Percentiles rank a stretch among this genome's conserved stretches.
Conservation (phyloP, 1,140 invertebrate genomes). For the Atta colombica region DNA sequence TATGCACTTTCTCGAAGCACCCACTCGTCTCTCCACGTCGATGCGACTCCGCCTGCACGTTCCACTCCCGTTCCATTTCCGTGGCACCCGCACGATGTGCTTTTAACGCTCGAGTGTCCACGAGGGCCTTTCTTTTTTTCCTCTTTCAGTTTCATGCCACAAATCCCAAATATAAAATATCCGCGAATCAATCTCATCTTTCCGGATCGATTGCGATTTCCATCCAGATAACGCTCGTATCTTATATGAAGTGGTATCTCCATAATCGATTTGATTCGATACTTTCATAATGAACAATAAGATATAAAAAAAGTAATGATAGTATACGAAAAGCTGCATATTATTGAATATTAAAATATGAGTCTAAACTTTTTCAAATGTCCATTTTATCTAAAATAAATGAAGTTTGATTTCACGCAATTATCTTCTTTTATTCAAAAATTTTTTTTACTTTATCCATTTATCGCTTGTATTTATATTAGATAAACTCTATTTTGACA, state of each 20-base stretch:
- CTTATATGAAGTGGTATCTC: background rate
- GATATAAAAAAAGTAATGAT: background rate
- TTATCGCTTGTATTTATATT: no score
- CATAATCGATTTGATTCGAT: background rate
- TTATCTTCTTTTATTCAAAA: no score
- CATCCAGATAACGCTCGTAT: background rate
- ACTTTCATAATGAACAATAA: background rate
- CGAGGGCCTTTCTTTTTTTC: constrained; percentile 62
- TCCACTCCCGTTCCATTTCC: constrained; percentile 57
- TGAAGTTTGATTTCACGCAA: no score
- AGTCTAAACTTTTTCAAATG: background rate
- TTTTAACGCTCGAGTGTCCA: constrained; percentile 79
- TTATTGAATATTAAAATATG: background rate
- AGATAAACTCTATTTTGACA: no score
- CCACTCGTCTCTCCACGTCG: constrained; percentile 77
- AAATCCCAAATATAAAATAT: background rate
- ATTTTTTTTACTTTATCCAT: no score
- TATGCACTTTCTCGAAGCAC: constrained; percentile 75
- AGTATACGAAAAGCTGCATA: background rate
- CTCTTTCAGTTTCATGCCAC: background rate
- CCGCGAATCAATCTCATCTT: constrained; percentile 26
- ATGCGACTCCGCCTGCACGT: constrained; percentile 72
- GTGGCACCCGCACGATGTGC: constrained; percentile 65
- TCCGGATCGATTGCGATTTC: constrained; percentile 7
- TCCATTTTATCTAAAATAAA: no score